Percentiles rank a stretch among this genome's conserved stretches.
Evolutionary conservation across 2,888 invertebrate species (phyloP).

Genomic region (Myathropa florea): DNA sequence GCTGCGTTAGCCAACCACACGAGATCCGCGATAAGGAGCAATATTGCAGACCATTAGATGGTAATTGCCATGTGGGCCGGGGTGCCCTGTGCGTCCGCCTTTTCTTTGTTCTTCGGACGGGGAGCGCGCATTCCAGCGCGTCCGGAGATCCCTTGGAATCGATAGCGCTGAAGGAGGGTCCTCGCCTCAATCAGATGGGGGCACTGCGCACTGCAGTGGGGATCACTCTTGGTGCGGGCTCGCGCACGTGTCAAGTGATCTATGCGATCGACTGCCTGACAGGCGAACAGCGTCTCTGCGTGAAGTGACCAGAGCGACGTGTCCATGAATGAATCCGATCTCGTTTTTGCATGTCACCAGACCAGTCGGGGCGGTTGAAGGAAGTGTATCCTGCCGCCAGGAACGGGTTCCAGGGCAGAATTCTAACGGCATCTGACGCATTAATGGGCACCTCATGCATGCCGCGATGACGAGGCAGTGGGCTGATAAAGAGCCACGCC

Average conservation of each 20-base stretch:
- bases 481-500: slow-evolving; percentile 20
- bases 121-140: slow-evolving; percentile 15
- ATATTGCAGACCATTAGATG: slow-evolving; percentile 69
- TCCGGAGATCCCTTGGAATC: slow-evolving; percentile 46
- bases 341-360: neutral
- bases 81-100: slow-evolving; percentile 18
- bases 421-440: slow-evolving; percentile 65
- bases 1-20: slow-evolving; percentile 43
- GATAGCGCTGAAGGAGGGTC: slow-evolving; percentile 35
- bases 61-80: slow-evolving; percentile 63
- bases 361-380: neutral
- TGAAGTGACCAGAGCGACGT: neutral
- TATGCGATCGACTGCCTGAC: neutral
- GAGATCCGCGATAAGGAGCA: slow-evolving; percentile 66
- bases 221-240: slow-evolving; percentile 6
- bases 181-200: slow-evolving; percentile 3
- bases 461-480: neutral
- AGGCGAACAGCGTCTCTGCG: neutral
- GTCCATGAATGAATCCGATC: neutral
- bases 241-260: neutral
- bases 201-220: neutral
- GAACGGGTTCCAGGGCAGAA: slow-evolving; percentile 34
- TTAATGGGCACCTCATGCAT: slow-evolving; percentile 18
- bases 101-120: slow-evolving; percentile 3
- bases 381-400: neutral